Evolutionary conservation across 1,140 invertebrate species (phyloP).

Genomic region (Orchesella cincta): DNA sequence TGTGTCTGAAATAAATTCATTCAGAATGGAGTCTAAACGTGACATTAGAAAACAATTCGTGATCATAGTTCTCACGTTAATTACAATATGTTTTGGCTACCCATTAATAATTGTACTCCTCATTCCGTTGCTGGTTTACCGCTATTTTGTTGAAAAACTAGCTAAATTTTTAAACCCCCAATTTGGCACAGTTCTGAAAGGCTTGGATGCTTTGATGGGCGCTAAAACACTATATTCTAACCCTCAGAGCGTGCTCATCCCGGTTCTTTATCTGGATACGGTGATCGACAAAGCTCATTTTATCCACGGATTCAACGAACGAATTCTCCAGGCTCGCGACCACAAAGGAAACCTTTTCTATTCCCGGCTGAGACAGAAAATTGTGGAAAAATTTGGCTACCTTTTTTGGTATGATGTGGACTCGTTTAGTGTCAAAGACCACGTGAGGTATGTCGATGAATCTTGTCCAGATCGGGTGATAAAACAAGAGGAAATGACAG

Average conservation of each 20-base stretch:
- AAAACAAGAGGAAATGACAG: background rate
- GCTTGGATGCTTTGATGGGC: background rate
- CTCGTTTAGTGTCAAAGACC: background rate
- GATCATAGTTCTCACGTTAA: too few species aligned
- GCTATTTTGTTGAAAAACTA: background rate
- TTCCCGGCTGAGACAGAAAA: slow-evolving; percentile 4
- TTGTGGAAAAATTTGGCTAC: background rate
- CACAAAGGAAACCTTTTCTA: background rate
- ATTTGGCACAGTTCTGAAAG: background rate
- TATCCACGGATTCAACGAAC: background rate
- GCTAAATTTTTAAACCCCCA: background rate
- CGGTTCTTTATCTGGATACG: background rate
- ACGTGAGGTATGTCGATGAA: background rate
- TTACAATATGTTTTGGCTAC: too few species aligned
- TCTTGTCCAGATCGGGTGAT: background rate
- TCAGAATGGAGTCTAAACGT: too few species aligned
- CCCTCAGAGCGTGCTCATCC: background rate
- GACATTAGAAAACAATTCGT: too few species aligned
- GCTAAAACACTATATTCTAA: background rate
- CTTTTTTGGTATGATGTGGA: background rate
- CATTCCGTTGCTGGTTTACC: background rate
- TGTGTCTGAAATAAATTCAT: too few species aligned
- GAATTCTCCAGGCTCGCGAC: too few species aligned
- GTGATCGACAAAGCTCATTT: background rate
- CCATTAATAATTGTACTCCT: background rate